Evolutionary conservation across 2,888 invertebrate species (phyloP).

Genomic region (Dascillus cervinus): DNA sequence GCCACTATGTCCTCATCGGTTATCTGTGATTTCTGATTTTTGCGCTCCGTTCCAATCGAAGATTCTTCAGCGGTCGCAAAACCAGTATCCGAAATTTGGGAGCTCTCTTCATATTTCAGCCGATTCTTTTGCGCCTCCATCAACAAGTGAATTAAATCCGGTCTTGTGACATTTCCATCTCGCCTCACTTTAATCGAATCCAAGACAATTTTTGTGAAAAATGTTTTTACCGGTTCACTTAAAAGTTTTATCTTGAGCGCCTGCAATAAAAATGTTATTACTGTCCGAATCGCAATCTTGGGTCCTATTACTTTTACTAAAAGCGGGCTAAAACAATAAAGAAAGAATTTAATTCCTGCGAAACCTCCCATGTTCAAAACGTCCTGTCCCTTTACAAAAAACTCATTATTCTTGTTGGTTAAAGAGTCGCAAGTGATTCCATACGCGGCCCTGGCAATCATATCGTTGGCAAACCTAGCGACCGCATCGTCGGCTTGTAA

Average conservation of each 20-base stretch:
- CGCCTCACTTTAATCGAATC: slow-evolving; percentile 20
- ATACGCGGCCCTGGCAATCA: slow-evolving; percentile 48
- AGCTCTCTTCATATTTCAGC: slow-evolving; percentile 3
- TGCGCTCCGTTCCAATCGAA: slow-evolving; percentile 1
- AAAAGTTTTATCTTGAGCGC: slow-evolving; percentile 11
- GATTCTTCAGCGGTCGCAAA: neutral
- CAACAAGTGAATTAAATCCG: slow-evolving; percentile 46
- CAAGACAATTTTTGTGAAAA: slow-evolving; percentile 20
- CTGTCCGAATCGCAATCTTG: no score
- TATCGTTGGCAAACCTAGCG: slow-evolving; percentile 45
- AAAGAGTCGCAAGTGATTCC: slow-evolving; percentile 48
- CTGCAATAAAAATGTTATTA: slow-evolving; percentile 9
- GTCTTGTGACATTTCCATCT: slow-evolving; percentile 20
- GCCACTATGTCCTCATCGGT: slow-evolving; percentile 43
- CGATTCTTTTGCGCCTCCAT: slow-evolving; percentile 46
- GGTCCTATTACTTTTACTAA: slow-evolving; percentile 1
- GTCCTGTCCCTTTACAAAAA: slow-evolving; percentile 44
- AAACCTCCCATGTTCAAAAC: slow-evolving; percentile 34
- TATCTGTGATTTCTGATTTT: slow-evolving; percentile 33
- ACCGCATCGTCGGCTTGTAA: slow-evolving; percentile 43
- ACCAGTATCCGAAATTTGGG: neutral
- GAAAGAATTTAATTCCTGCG: neutral
- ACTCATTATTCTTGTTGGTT: slow-evolving; percentile 43
- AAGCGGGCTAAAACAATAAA: neutral
- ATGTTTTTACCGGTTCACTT: slow-evolving; percentile 10